phyloP scores from a whole-genome alignment of 2,888 invertebrate species.

The Sclerodermus sp. region DNA sequence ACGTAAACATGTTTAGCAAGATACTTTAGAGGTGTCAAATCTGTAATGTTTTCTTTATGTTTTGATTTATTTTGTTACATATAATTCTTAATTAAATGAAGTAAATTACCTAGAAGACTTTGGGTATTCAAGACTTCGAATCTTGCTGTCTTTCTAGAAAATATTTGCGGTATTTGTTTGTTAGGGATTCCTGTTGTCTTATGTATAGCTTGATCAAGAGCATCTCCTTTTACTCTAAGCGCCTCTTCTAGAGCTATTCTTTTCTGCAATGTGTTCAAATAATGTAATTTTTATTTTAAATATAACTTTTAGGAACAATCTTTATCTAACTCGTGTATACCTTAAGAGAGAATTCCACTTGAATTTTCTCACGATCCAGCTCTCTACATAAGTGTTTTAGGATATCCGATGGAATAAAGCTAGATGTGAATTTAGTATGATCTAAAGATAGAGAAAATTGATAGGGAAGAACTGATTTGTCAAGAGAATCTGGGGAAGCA shows the following conservation, averaged over 20 bases:
- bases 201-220: no score
- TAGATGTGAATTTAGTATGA: constrained; percentile 20
- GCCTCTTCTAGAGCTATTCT: constrained; percentile 72
- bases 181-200: constrained; percentile 2
- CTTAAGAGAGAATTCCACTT: constrained; percentile 70
- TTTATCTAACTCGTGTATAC: constrained; percentile 46
- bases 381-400: constrained; percentile 69
- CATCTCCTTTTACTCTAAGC: constrained; percentile 61
- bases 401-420: constrained; percentile 65
- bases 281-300: background rate
- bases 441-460: no score
- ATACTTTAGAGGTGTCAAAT: constrained; percentile 71
- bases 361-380: constrained; percentile 69
- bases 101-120: constrained; percentile 57
- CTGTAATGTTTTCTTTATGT: constrained; percentile 55
- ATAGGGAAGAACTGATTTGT: background rate
- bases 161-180: constrained; percentile 72
- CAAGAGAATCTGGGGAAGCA: constrained; percentile 17
- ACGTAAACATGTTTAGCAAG: constrained; percentile 66
- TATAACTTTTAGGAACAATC: constrained; percentile 4
- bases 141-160: constrained; percentile 72
- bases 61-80: background rate
- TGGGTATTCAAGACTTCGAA: constrained; percentile 74
- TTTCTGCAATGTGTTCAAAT: constrained; percentile 57
- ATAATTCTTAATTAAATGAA: background rate